Conservation (phyloP, 2,797 vertebrate genomes). For the Halcyon chelicuti region DNA sequence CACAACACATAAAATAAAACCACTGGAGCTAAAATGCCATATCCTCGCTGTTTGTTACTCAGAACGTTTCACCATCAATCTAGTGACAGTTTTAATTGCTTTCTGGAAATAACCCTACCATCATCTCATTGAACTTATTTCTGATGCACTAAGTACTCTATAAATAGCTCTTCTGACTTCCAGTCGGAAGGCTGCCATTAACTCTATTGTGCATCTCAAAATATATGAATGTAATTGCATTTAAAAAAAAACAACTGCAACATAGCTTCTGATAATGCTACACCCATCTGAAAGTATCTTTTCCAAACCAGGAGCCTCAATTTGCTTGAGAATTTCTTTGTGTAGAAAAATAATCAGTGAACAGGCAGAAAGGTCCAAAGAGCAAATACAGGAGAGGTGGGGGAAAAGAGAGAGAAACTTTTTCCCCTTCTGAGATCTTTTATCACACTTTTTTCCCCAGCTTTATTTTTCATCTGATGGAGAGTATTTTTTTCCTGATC, state of each 20-base stretch:
- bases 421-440: constrained; percentile 32
- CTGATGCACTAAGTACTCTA: constrained; percentile 68
- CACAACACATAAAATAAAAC: constrained; percentile 58
- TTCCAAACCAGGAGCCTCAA: constrained; percentile 35
- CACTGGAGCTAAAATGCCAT: constrained; percentile 43
- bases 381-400: constrained; percentile 2
- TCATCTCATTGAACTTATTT: constrained; percentile 62
- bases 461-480: constrained; percentile 72
- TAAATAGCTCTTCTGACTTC: constrained; percentile 67
- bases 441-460: constrained; percentile 49
- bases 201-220: constrained; percentile 21
- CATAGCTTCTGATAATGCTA: not conserved
- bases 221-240: constrained; percentile 23
- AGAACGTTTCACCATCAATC: constrained; percentile 54
- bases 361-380: constrained; percentile 36
- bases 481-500: constrained; percentile 73
- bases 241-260: not conserved
- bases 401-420: constrained; percentile 30
- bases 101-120: constrained; percentile 73
- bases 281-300: constrained; percentile 52
- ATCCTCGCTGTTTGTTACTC: constrained; percentile 63
- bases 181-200: constrained; percentile 30
- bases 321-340: constrained; percentile 63
- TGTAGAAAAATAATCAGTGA: constrained; percentile 56
- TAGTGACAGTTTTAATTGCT: constrained; percentile 69